phyloP scores from a whole-genome alignment of 2,797 vertebrate genomes.

The Manis javanica region DNA sequence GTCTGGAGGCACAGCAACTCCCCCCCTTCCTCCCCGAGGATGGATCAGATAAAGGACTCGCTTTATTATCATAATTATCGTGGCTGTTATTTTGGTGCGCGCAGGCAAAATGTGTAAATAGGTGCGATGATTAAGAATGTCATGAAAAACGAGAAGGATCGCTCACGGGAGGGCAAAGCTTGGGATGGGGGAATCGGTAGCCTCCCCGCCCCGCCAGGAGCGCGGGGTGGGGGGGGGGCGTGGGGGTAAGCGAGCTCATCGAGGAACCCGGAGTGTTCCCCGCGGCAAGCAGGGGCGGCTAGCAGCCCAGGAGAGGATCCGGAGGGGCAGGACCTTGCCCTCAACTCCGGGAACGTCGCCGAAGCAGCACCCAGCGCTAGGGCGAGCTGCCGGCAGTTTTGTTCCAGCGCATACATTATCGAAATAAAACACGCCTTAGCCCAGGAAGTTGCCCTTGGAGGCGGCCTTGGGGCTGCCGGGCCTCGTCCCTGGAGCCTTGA shows the following conservation, averaged over 20 bases:
- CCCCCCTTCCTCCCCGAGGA: constrained; percentile 70
- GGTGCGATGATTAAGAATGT: constrained; percentile 76
- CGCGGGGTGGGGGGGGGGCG: not conserved
- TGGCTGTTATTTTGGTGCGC: constrained; percentile 70
- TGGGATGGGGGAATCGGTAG: not conserved
- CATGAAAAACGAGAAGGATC: constrained; percentile 71
- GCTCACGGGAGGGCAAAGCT: constrained; percentile 19
- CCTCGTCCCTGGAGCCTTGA: not conserved
- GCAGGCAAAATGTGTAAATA: constrained; percentile 76
- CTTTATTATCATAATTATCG: constrained; percentile 81
- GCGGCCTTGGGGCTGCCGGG: not conserved
- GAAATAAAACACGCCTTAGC: not conserved
- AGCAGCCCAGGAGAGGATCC: not conserved
- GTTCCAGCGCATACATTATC: not conserved
- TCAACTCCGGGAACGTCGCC: not conserved
- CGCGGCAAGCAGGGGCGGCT: rapidly evolving
- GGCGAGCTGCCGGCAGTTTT: not conserved
- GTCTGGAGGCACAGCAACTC: constrained; percentile 51
- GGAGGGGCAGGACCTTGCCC: not conserved
- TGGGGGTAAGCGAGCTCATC: not conserved
- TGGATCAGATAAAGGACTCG: constrained; percentile 66
- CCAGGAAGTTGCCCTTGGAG: not conserved
- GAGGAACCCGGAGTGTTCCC: not conserved
- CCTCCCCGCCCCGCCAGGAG: not conserved
- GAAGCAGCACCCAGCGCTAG: not conserved